Base-by-base conservation (phyloP, 2,888 invertebrate species). In the Cepaea hortensis region DNA sequence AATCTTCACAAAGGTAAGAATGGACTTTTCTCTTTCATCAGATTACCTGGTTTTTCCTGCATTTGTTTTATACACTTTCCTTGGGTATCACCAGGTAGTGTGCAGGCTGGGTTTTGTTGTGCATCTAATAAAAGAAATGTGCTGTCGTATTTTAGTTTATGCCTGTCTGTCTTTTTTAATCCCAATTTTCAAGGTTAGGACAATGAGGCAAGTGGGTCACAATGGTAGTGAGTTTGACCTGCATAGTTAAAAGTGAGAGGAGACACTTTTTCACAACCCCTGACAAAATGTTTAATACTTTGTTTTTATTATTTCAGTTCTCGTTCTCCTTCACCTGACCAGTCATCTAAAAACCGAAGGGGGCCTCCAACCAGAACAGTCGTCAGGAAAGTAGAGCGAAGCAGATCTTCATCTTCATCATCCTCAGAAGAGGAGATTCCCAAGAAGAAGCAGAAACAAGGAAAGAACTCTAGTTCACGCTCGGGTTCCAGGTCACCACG, bases 1-100 rank as follows among this genome's bases (percentile, higher is more conserved):
- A 88, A 68, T 91, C 91, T 18, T 89, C 89, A 13, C 87, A 87
- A 62, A 88, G 88, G 89, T 89, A 81, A 84, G 35, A 75, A 18
- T 81, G 23, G 11, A 35, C 13, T 62, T 20, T 35, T 55, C 77
- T 61, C 5, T n/a, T 65, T 65, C 0, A 65, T 15, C 70, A 35
- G 35, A 35, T 35, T 18, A n/a, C 20, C 20, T 18, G 5, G 68
- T 68, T 18, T 20, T 68, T 18, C 15, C 18, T n/a, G 13, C 35
- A 35, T 35, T 35, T 35, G 35, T 35, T 35, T 35, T 0, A 35
- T 35, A 35, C 35, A 35, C 13, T 11, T 68, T 68, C 18, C 5
- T 20, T 4, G 35, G 35, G 35, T 35, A 35, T 35, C 35, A 35
- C 35, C 35, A 35, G 35, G 35, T 35, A 35, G 35, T 35, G 35